These are phyloP conservation scores for Coremacera marginata DNA, from an alignment of 2,888 invertebrate genomes.

Conservation along the genomic window DNA sequence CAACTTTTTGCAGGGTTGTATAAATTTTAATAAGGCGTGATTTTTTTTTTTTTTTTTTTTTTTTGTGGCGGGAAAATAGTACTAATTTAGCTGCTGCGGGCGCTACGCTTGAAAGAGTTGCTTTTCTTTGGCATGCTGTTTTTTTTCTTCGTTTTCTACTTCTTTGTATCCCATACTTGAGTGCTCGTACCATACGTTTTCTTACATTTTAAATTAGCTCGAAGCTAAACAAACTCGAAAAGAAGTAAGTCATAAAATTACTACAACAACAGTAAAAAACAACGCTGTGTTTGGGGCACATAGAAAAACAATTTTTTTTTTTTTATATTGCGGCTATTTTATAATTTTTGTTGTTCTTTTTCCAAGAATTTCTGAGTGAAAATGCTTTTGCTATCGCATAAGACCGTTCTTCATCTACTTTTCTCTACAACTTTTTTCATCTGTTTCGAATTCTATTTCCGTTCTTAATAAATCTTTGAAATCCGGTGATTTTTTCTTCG, in stretches of 20 bases:
- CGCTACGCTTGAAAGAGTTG: conserved; percentile 27
- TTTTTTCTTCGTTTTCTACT: background rate
- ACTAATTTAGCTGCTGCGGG: background rate
- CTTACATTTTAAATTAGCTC: conserved; percentile 25
- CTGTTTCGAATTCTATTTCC: conserved; percentile 42
- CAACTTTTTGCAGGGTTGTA: conserved; percentile 44
- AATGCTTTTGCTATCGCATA: conserved; percentile 11
- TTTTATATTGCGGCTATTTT: conserved; percentile 7
- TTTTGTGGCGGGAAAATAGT: conserved; percentile 33
- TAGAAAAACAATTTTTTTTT: conserved; percentile 14
- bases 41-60: background rate
- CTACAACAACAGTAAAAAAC: background rate
- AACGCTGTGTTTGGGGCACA: background rate
- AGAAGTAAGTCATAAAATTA: background rate
- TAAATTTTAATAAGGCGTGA: conserved; percentile 37
- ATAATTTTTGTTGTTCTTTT: conserved; percentile 11
- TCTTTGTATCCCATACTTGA: background rate
- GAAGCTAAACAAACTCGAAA: background rate
- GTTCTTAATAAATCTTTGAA: conserved; percentile 42
- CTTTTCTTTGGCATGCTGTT: background rate
- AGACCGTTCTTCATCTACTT: conserved; percentile 18
- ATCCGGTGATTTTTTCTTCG: conserved; percentile 39
- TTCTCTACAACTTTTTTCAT: conserved; percentile 41
- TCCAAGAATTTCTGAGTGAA: background rate
- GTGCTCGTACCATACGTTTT: conserved; percentile 8